Conservation (phyloP, 2,888 invertebrate genomes). For the Diarsia rubi region DNA sequence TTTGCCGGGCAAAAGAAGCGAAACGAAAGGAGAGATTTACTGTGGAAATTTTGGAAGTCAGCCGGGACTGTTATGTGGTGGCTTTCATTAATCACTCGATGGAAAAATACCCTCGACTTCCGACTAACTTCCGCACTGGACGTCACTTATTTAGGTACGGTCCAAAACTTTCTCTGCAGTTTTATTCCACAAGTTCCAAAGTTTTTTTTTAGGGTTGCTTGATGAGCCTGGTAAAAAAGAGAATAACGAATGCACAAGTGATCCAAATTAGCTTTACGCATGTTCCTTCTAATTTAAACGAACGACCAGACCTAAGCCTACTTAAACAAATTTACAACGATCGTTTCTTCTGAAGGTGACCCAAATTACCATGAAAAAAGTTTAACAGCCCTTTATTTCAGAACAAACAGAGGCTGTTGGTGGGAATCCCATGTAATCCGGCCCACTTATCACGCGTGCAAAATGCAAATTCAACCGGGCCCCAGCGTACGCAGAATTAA, state of each 20-base stretch:
- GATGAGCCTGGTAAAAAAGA: constrained; percentile 43
- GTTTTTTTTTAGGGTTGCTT: constrained; percentile 29
- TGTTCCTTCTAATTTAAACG: constrained; percentile 83
- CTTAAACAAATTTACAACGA: constrained; percentile 89
- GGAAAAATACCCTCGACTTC: constrained; percentile 83
- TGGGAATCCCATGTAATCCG: constrained; percentile 89
- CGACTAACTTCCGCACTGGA: constrained; percentile 75
- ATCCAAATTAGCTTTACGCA: constrained; percentile 72
- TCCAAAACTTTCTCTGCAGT: constrained; percentile 57
- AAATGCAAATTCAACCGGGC: constrained; percentile 89
- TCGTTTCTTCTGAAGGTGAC: constrained; percentile 89
- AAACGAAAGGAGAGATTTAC: constrained; percentile 87
- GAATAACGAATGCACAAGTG: constrained; percentile 49
- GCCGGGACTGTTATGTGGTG: constrained; percentile 86
- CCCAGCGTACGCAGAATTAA: constrained; percentile 86
- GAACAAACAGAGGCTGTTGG: constrained; percentile 90
- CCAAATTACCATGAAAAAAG: constrained; percentile 90
- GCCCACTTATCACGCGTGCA: constrained; percentile 91
- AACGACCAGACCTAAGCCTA: constrained; percentile 85
- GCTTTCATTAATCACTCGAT: constrained; percentile 87
- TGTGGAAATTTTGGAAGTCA: constrained; percentile 90
- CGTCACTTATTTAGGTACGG: constrained; percentile 67
- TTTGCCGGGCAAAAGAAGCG: constrained; percentile 87
- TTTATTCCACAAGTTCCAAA: constrained; percentile 42
- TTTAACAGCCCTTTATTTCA: constrained; percentile 90